Evolutionary conservation across 2,113 vertebrate genomes (phyloP), one percentile per base, ranked within the genome.

Genomic region (Toxotes jaculatrix): DNA sequence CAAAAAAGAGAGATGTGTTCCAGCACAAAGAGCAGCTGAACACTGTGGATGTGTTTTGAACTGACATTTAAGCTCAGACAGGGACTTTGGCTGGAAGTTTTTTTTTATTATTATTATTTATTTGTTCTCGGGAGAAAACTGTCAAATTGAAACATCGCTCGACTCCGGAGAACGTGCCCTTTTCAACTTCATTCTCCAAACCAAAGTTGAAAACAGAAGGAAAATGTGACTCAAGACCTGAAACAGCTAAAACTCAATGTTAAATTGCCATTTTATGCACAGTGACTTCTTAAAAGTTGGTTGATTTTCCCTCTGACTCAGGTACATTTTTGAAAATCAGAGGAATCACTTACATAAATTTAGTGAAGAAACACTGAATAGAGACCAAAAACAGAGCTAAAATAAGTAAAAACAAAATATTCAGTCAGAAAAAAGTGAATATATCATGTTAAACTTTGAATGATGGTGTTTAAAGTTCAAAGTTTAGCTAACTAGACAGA

Each of bases 401-500:
- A 19, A 32, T 27, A 27, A 27, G 27, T 27, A 19, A 49, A 4
- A 21, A 63, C 19, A 36, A 49, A 6, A 67, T 19, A 19, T n/a
- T 2, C 14, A n/a, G 32, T 40, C 38, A 1, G 36, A 38, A 21
- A 21, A 45, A 47, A 56, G 27, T 21, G 3, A 45, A 19, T 7
- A 10, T n/a, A 13, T 32, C n/a, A 16, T 36, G 61, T 13, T 42
- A 4, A 51, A 68, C 40, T 60, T 40, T 68, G 36, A 56, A 61
- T 38, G 14, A 2, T 11, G 9, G 31, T n/a, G 17, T 56, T 65
- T 14, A 51, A n/a, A 43, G 73, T 77, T 60, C 59, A 79, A 65
- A 75, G 47, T 82, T 57, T 11, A 55, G 14, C 19, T 36, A 21
- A 16, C 23, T 14, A 62, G 14, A 59, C 45, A 49, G 6, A 82